Base-by-base conservation (phyloP, 2,113 vertebrate species). In the Oreochromis aureus region DNA sequence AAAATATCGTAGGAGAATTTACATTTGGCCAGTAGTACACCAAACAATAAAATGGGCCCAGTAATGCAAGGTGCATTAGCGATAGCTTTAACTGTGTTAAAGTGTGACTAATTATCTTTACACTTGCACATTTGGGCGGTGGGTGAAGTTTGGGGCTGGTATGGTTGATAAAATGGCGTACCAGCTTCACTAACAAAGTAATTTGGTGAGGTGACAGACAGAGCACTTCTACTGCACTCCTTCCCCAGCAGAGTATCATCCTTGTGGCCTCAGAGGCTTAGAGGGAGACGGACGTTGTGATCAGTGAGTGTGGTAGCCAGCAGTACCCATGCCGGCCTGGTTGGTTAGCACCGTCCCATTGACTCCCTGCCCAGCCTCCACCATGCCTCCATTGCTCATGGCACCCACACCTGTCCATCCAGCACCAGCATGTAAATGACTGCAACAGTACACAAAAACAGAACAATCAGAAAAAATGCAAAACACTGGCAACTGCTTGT, bases 241-340 rank as follows among this genome's bases (percentile, higher is more conserved):
- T 84, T 91, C 86, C 90, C 91, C 90, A 80, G 80, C 88, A 92
- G 92, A 92, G 89, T 79, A 59, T 89, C 84, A 51, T 91, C 90
- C 89, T 85, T 53, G 86, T 81, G 90, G 86, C 93, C 84, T 90
- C 73, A 56, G 86, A 86, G 86, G 53, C 88, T 90, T 19, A 32
- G 71, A 84, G 80, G 83, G 80, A 22, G 71, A 32, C 27, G 79
- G 58, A 81, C 53, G 24, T 86, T 80, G 84, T 41, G 89, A 95
- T 98, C 97, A 99, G 90, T 98, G 98, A 54, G 97, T 97, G 95
- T 98, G 98, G 93, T 98, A 98, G 90, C 97, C 97, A 10, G 98
- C 96, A 86, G 98, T 96, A 36, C 98, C 96, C 95, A 98, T 98
- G 71, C 97, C 97, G 3, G 98, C 96, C 93, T 98, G 98, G 95